Conservation (phyloP, 2,113 vertebrate genomes). For the Rhodinocichla rosea region DNA sequence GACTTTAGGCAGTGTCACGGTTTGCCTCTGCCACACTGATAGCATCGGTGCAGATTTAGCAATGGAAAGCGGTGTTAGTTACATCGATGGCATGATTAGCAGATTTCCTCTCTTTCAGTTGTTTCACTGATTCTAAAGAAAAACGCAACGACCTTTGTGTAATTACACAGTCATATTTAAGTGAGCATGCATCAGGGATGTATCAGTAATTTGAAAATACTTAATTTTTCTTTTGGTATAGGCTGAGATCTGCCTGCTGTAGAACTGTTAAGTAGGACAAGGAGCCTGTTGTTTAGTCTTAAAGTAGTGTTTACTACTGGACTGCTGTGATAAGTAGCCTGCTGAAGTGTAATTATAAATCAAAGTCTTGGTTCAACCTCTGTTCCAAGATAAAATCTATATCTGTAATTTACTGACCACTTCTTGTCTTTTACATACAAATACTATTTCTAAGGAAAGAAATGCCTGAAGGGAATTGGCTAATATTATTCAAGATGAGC, state of each 20-base stretch:
- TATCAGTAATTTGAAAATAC: not conserved
- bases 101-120: not conserved
- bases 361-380: constrained; percentile 26
- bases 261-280: not conserved
- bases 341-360: constrained; percentile 53
- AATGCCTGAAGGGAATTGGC: constrained; percentile 44
- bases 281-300: not conserved
- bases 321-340: constrained; percentile 41
- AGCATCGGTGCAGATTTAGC: not conserved
- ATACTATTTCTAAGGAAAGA: constrained; percentile 56
- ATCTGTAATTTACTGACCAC: constrained; percentile 40
- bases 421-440: constrained; percentile 41
- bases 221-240: not conserved
- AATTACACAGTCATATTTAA: not conserved
- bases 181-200: not conserved
- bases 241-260: not conserved
- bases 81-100: not conserved
- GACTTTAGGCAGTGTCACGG: not conserved
- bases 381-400: constrained; percentile 44
- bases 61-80: not conserved
- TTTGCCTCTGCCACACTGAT: not conserved
- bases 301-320: not conserved
- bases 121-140: not conserved
- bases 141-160: not conserved
- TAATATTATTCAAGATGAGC: constrained; percentile 33